Evolutionary conservation across 2,888 invertebrate species (phyloP).

Genomic region (Papilio protenor): DNA sequence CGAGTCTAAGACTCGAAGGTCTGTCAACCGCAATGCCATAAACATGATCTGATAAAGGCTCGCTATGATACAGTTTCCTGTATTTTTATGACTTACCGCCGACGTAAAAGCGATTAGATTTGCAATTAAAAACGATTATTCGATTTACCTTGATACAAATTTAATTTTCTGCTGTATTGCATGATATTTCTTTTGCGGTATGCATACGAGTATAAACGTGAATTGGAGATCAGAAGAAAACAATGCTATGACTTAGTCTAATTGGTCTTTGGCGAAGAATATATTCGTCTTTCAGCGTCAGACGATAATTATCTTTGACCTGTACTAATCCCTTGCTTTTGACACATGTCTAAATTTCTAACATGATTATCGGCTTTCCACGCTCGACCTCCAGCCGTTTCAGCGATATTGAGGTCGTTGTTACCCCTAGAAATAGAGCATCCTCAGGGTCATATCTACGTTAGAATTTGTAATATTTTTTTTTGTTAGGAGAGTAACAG

Average conservation of each 20-base stretch:
- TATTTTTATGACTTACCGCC: constrained; percentile 29
- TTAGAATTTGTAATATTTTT: background rate
- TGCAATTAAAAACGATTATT: constrained; percentile 22
- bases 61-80: constrained; percentile 27
- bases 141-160: background rate
- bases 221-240: background rate
- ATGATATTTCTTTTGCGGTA: background rate
- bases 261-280: background rate
- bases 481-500: background rate
- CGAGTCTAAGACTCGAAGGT: constrained; percentile 31
- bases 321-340: background rate
- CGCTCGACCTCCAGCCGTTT: background rate
- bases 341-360: background rate
- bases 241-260: background rate
- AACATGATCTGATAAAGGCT: constrained; percentile 29
- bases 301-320: background rate
- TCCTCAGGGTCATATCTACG: background rate
- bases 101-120: constrained; percentile 18
- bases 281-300: background rate
- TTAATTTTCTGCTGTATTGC: background rate
- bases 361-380: background rate
- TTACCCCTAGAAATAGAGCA: constrained; percentile 1
- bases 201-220: background rate
- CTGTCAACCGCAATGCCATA: constrained; percentile 27
- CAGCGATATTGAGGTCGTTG: constrained; percentile 1